phyloP scores from a whole-genome alignment of 1,140 invertebrate species.

The Drosophila arizonae region DNA sequence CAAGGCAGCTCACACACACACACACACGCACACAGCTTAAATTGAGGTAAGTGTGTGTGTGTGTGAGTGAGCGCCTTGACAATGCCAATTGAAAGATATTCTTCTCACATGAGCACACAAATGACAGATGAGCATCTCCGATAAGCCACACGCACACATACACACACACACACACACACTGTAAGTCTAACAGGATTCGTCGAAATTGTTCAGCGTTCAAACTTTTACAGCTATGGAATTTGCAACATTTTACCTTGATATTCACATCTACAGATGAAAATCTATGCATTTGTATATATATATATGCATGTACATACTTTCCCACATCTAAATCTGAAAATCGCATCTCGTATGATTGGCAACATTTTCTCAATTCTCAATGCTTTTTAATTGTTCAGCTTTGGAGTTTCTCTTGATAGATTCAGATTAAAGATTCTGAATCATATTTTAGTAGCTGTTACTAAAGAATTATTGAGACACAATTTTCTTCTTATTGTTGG shows the following conservation, averaged over 20 bases:
- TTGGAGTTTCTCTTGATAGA: too few species aligned
- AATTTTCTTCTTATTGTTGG: too few species aligned
- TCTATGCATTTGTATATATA: neutral
- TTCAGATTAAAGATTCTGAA: too few species aligned
- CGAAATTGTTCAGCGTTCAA: conserved; percentile 25
- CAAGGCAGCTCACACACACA: conserved; percentile 26
- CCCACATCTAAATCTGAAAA: neutral
- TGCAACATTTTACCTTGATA: neutral
- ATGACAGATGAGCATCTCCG: conserved; percentile 46
- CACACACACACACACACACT: neutral
- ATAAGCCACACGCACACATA: conserved; percentile 25
- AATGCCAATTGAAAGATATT: conserved; percentile 53
- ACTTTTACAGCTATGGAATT: neutral
- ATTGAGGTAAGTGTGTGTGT: conserved; percentile 35
- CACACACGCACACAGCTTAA: conserved; percentile 20
- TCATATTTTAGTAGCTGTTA: too few species aligned
- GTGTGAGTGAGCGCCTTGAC: conserved; percentile 8
- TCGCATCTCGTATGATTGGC: neutral
- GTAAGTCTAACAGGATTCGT: conserved; percentile 11
- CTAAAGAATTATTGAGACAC: too few species aligned
- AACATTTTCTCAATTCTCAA: neutral
- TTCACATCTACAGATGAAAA: too few species aligned
- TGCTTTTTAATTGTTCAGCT: neutral
- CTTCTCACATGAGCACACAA: conserved; percentile 48
- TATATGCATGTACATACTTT: neutral